Conservation (phyloP, 2,113 vertebrate species). For the Oreochromis spilurus region DNA sequence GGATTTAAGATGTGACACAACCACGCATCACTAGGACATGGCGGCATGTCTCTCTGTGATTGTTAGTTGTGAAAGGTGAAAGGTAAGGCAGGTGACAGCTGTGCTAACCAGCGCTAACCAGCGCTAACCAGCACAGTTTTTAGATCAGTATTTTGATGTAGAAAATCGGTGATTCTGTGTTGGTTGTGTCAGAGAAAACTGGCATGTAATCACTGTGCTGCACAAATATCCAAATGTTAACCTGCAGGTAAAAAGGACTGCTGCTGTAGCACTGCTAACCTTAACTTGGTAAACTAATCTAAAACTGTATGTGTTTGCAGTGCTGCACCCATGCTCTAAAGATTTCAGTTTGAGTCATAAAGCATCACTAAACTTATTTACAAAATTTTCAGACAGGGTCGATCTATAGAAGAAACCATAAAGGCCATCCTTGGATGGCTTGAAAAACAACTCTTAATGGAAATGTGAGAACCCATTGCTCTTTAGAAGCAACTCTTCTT, state of each 20-base stretch:
- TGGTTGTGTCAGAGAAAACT: not conserved
- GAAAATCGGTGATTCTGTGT: not conserved
- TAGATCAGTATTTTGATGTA: not conserved
- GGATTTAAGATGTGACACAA: not conserved
- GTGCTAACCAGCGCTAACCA: not conserved
- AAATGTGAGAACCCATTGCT: not conserved
- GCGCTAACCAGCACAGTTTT: not conserved
- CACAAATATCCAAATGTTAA: not conserved
- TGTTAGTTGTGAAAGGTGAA: not conserved
- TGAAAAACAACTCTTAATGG: not conserved
- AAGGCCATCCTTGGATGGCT: not conserved
- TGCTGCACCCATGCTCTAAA: not conserved
- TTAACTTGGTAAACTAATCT: not conserved
- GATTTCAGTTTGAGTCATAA: not conserved
- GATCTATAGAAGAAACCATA: not conserved
- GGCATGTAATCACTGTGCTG: not conserved
- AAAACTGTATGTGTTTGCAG: not conserved
- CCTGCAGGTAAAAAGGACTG: not conserved
- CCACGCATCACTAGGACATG: not conserved
- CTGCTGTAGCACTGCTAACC: not conserved
- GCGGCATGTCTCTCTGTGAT: not conserved
- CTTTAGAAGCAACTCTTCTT: not conserved
- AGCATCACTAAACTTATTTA: not conserved
- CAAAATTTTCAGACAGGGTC: not conserved
- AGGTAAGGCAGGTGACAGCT: not conserved